phyloP scores from a whole-genome alignment of 2,113 vertebrate species.

The Chionodraco myersi region DNA sequence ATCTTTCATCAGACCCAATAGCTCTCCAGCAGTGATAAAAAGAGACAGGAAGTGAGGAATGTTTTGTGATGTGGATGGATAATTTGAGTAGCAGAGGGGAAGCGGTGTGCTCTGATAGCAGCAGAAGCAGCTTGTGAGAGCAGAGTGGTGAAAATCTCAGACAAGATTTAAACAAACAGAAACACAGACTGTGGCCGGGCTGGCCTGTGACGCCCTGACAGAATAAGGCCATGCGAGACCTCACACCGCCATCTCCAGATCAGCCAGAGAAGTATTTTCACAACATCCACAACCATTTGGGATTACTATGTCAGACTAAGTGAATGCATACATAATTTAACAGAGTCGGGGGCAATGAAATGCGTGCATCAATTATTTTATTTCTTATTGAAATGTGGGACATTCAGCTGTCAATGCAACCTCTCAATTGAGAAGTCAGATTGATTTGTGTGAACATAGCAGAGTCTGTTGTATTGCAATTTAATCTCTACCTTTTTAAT shows the following conservation, averaged over 20 bases:
- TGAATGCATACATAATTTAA: slow-evolving; percentile 28
- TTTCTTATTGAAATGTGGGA: slow-evolving; percentile 57
- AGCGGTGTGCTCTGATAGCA: slow-evolving; percentile 32
- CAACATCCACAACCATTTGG: slow-evolving; percentile 7
- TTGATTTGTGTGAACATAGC: slow-evolving; percentile 38
- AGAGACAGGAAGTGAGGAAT: slow-evolving; percentile 14
- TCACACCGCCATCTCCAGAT: slow-evolving; percentile 61
- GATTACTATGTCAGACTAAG: neutral
- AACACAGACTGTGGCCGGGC: slow-evolving; percentile 60
- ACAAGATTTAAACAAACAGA: slow-evolving; percentile 82
- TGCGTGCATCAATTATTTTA: slow-evolving; percentile 51
- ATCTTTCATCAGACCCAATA: slow-evolving; percentile 46
- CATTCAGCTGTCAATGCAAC: slow-evolving; percentile 47
- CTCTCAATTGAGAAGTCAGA: slow-evolving; percentile 35
- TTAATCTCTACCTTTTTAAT: slow-evolving; percentile 10
- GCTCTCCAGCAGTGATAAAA: slow-evolving; percentile 4
- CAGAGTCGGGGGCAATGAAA: slow-evolving; percentile 29
- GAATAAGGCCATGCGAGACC: slow-evolving; percentile 51
- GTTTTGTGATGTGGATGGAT: neutral
- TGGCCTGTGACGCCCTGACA: slow-evolving; percentile 18
- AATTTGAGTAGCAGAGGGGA: neutral
- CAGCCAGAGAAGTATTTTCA: slow-evolving; percentile 13
- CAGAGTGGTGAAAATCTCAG: slow-evolving; percentile 78
- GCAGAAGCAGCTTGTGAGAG: slow-evolving; percentile 47
- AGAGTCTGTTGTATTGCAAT: slow-evolving; percentile 26